These are phyloP conservation scores for Bolinopsis microptera DNA, from an alignment of 37 sponge, comb jelly and placozoan genomes.

Conservation along the genomic window DNA sequence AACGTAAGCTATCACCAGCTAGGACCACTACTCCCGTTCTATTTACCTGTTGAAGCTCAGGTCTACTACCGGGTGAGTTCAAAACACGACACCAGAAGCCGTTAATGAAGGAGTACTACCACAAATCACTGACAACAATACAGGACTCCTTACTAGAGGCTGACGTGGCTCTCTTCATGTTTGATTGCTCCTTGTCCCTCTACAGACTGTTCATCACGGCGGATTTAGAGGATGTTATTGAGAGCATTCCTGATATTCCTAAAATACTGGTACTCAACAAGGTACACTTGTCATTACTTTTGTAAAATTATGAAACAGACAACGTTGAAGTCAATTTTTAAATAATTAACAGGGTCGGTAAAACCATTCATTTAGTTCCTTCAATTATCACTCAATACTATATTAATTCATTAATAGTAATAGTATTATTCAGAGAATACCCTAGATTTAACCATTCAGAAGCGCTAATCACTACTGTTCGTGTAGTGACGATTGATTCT, in stretches of 20 bases:
- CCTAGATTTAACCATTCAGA: no score
- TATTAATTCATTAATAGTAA: no score
- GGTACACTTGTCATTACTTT: not conserved
- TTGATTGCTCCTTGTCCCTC: not conserved
- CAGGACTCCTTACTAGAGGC: not conserved
- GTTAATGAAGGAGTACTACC: not conserved
- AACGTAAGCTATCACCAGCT: no score
- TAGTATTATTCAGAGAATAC: no score
- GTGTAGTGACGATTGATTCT: no score
- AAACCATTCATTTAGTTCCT: no score
- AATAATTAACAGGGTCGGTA: no score
- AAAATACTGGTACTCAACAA: constrained; percentile 46
- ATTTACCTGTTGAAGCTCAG: not conserved
- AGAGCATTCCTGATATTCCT: not conserved
- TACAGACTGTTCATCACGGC: constrained; percentile 5
- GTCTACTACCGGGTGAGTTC: not conserved
- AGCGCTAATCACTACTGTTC: no score
- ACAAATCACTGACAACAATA: not conserved
- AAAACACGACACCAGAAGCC: not conserved
- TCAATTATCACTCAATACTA: no score
- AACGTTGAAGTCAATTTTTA: no score
- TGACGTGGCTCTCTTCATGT: constrained; percentile 28
- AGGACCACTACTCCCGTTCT: not conserved
- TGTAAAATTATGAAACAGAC: no score
- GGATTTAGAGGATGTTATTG: not conserved